Evolutionary conservation across 2,113 vertebrate species (phyloP).

Genomic region (Chlamydotis undulata): DNA sequence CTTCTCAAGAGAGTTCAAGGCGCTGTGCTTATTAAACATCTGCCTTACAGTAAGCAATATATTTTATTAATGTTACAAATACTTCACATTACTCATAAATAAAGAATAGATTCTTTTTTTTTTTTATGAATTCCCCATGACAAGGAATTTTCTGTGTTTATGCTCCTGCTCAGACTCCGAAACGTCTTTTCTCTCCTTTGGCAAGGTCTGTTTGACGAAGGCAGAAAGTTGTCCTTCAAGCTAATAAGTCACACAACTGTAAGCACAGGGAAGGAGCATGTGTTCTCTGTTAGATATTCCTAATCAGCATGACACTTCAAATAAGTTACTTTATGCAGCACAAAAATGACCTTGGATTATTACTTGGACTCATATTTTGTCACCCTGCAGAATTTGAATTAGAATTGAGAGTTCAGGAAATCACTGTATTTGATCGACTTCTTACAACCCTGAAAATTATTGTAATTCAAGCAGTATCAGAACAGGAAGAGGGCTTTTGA

Average conservation of each 20-base stretch:
- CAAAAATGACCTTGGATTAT: slow-evolving; percentile 70
- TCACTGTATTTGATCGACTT: background rate
- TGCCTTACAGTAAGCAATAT: background rate
- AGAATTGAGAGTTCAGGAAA: slow-evolving; percentile 47
- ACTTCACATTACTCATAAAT: background rate
- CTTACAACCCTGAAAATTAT: slow-evolving; percentile 37
- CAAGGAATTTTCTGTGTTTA: background rate
- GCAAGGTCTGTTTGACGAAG: background rate
- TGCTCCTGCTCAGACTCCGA: background rate
- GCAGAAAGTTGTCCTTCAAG: slow-evolving; percentile 5
- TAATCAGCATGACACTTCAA: slow-evolving; percentile 62
- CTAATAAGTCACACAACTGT: background rate
- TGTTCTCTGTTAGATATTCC: slow-evolving; percentile 5
- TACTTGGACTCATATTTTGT: slow-evolving; percentile 49
- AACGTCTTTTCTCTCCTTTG: background rate
- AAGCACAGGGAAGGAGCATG: background rate
- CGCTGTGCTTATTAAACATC: background rate
- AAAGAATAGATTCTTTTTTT: background rate
- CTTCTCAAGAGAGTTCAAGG: background rate
- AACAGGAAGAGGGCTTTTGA: background rate
- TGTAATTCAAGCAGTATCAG: background rate
- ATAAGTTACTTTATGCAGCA: slow-evolving; percentile 61
- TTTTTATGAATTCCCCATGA: background rate
- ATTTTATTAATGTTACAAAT: slow-evolving; percentile 1
- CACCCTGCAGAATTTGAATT: slow-evolving; percentile 71